Percentiles rank a stretch among this genome's conserved stretches.
Conservation (phyloP, 2,797 vertebrate species). For the Halcyon leucocephala region DNA sequence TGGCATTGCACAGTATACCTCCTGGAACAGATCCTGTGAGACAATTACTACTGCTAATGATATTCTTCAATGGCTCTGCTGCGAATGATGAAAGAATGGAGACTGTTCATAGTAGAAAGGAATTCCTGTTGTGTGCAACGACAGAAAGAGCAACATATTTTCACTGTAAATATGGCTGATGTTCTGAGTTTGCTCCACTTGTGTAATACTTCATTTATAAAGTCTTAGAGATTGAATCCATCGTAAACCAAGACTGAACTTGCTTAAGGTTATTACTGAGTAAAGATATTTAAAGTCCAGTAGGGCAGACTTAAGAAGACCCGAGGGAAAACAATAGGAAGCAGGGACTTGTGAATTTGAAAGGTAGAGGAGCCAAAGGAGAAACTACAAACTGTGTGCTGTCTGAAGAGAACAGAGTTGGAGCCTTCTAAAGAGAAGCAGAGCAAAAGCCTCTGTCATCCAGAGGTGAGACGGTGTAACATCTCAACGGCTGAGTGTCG, state of each 20-base stretch:
- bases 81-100: not conserved
- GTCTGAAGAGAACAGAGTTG: not conserved
- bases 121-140: not conserved
- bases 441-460: not conserved
- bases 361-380: not conserved
- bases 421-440: not conserved
- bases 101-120: not conserved
- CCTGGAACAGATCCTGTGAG: not conserved
- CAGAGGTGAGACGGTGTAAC: not conserved
- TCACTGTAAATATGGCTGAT: not conserved
- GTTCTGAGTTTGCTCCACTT: not conserved
- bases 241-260: not conserved
- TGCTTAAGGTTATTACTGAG: not conserved
- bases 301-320: conserved; percentile 1
- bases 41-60: not conserved
- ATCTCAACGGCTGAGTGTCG: not conserved
- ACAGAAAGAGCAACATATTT: not conserved
- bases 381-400: not conserved
- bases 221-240: not conserved
- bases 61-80: not conserved
- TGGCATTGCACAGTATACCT: not conserved
- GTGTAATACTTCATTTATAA: not conserved
- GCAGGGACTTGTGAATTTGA: not conserved
- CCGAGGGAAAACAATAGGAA: not conserved
- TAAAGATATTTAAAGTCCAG: conserved; percentile 9